A percentile compares a stretch with the other conserved stretches of the same genome.
Conservation (phyloP, 1,140 invertebrate species). For the Parapsyche elsis region DNA sequence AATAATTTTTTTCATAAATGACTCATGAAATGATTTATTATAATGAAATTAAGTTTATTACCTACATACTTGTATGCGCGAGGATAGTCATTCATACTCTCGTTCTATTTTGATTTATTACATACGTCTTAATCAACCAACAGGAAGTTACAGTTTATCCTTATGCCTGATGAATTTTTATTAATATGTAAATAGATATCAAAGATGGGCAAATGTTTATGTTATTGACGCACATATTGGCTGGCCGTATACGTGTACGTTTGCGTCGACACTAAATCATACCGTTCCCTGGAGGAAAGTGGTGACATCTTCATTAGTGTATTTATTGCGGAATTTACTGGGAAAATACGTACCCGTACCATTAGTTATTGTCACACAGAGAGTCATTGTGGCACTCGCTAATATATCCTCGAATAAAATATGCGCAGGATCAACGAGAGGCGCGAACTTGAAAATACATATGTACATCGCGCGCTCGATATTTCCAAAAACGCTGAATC, state of each 20-base stretch:
- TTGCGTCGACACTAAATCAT: constrained; percentile 45
- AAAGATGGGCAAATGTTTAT: too few species aligned
- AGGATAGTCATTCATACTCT: too few species aligned
- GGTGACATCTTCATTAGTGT: constrained; percentile 55
- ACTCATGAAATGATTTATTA: too few species aligned
- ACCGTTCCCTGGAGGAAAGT: constrained; percentile 33
- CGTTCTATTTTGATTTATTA: too few species aligned
- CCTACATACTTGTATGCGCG: too few species aligned
- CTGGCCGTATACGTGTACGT: constrained; percentile 1
- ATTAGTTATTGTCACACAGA: constrained; percentile 37
- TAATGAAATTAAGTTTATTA: too few species aligned
- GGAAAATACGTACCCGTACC: background rate
- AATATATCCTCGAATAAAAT: constrained; percentile 34
- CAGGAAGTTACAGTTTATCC: too few species aligned
- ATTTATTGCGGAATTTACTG: constrained; percentile 50
- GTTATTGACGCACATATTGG: background rate
- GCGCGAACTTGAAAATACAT: too few species aligned
- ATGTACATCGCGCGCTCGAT: background rate
- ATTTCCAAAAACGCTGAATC: background rate
- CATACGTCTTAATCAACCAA: too few species aligned
- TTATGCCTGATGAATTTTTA: too few species aligned
- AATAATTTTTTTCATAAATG: too few species aligned
- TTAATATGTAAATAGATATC: too few species aligned
- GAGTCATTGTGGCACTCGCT: constrained; percentile 5
- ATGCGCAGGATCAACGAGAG: background rate